phyloP scores from a whole-genome alignment of 2,888 invertebrate species.

The Notodonta dromedarius region DNA sequence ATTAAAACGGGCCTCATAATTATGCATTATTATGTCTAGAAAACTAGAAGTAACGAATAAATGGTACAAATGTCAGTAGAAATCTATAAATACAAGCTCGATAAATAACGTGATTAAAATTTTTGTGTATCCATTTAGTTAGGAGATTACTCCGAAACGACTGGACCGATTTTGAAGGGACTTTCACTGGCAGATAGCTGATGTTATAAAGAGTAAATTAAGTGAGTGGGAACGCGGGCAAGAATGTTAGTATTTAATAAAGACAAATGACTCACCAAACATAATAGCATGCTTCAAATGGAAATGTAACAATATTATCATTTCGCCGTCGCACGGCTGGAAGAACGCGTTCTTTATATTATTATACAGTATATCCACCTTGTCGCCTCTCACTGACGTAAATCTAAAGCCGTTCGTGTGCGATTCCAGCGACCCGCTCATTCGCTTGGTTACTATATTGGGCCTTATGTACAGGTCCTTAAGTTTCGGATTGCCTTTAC shows the following conservation, averaged over 20 bases:
- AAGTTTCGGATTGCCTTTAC: constrained; percentile 98
- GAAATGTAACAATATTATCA: constrained; percentile 99
- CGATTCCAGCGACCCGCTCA: constrained; percentile 97
- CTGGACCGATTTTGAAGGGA: too few species aligned
- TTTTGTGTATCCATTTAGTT: too few species aligned
- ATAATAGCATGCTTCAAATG: constrained; percentile 99
- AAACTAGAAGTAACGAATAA: too few species aligned
- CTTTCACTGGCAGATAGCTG: too few species aligned
- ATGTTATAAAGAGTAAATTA: too few species aligned
- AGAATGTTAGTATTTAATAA: neutral
- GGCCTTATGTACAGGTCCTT: constrained; percentile 99
- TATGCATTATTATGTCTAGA: too few species aligned
- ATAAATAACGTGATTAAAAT: too few species aligned
- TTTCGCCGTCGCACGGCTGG: constrained; percentile 99
- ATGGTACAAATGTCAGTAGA: too few species aligned
- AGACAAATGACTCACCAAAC: constrained; percentile 88
- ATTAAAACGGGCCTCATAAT: too few species aligned
- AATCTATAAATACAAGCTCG: too few species aligned
- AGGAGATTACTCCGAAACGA: too few species aligned
- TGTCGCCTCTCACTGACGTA: constrained; percentile 99
- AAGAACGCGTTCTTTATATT: constrained; percentile 99
- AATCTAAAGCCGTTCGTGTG: constrained; percentile 98
- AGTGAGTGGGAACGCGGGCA: too few species aligned
- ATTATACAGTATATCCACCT: constrained; percentile 99
- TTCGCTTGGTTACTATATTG: constrained; percentile 98